phyloP scores from a whole-genome alignment of 2,888 invertebrate species.

The Tricholauxania praeusta region DNA sequence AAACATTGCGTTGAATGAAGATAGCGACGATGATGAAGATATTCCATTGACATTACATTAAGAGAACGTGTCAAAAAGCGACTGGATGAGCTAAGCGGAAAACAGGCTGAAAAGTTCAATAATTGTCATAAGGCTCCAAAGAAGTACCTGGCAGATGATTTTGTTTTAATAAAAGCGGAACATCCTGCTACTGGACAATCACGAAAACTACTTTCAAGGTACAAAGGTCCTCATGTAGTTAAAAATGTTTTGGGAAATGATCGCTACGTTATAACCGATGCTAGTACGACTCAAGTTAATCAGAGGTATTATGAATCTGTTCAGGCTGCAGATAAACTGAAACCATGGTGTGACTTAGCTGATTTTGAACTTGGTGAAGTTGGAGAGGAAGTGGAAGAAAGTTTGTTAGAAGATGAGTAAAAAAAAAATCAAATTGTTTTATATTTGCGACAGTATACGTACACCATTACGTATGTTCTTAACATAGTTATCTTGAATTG shows the following conservation, averaged over 20 bases:
- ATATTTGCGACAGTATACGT: too few species aligned
- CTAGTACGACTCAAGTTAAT: conserved; percentile 31
- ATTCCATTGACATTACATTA: conserved; percentile 21
- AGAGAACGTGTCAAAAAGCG: conserved; percentile 18
- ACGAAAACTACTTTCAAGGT: conserved; percentile 25
- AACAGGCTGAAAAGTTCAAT: conserved; percentile 32
- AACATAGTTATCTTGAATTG: too few species aligned
- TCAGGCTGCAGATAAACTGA: conserved; percentile 35
- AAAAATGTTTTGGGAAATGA: conserved; percentile 26
- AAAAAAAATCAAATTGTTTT: too few species aligned
- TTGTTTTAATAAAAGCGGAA: conserved; percentile 28
- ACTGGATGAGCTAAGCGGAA: conserved; percentile 25
- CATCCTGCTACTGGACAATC: conserved; percentile 29
- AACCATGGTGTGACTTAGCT: conserved; percentile 28
- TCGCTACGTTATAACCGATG: conserved; percentile 26
- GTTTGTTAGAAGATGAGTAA: too few species aligned
- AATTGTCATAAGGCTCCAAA: conserved; percentile 12
- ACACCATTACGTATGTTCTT: too few species aligned
- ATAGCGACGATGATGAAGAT: neutral
- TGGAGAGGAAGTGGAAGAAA: neutral
- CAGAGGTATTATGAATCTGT: conserved; percentile 29
- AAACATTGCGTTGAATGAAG: neutral
- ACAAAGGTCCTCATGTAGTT: conserved; percentile 31
- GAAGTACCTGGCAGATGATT: conserved; percentile 27
- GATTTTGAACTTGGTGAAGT: conserved; percentile 11